Base-by-base conservation (phyloP, 2,113 vertebrate genomes). In the Callospermophilus lateralis region DNA sequence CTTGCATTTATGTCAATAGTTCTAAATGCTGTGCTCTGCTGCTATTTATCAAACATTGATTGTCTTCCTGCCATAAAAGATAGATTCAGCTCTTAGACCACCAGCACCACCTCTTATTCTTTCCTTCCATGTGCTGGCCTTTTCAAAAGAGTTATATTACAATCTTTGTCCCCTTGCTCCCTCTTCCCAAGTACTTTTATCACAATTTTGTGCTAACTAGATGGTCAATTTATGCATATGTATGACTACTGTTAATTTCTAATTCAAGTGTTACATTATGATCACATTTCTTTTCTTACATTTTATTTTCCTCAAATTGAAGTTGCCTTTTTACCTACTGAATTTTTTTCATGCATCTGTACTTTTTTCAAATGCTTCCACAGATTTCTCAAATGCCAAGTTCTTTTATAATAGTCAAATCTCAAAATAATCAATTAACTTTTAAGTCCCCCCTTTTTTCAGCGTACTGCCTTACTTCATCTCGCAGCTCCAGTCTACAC, bases 191-290 rank as follows among this genome's bases (percentile, higher is more conserved):
- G 26, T 51, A 34, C 30, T 73, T 94, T 39, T 32, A 76, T 68
- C 32, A 81, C 58, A 87, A 4, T 53, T 93, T 74, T 70, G 9
- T 90, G 58, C 37, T 53, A 70, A 24, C 28, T 79, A 77, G 24
- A 63, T 53, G 13, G 58, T 51, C 24, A 84, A 34, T 48, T 74
- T 77, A 37, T 45, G 37, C 4, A 28, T 51, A 26, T 58, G 30
- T 92, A 58, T 92, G 65, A 70, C 28, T 34, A 37, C 61, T 70
- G 34, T 78, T 92, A n/a, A 81, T 80, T 81, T 95, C 67, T 85
- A 42, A 68, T 81, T 93, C 72, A 92, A 80, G 10, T 61, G 72
- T 51, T 78, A 0, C 39, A 81, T 22, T 68, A 32, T 84, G 30
- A 86, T 89, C 51, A n/a, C 22, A 55, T 93, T 73, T 96, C 84